Evolutionary conservation across 2,888 invertebrate species (phyloP), one percentile per base, ranked within the genome.

Genomic region (Resseliella maxima): DNA sequence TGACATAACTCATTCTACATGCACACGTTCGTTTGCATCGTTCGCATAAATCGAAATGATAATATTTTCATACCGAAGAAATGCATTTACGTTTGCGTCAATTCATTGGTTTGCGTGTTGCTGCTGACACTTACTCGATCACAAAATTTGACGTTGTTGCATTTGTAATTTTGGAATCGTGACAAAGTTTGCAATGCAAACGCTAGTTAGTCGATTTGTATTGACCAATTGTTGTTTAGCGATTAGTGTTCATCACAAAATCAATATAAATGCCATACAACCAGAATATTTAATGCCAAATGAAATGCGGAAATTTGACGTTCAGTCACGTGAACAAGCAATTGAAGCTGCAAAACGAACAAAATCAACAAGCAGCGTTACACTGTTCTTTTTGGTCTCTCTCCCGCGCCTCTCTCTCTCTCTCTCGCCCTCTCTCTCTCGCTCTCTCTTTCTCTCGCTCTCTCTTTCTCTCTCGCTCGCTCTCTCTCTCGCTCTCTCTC

Each of bases 101-200:
- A n/a, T n/a, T n/a, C n/a, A n/a, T n/a, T 8, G 5, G 64, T 72
- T 31, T 15, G 59, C 59, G 59, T 24, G 59, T 59, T 59, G n/a
- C 12, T 35, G 35, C 36, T 59, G 59, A 72, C 72, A 72, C 31
- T 72, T 35, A 35, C 35, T 72, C 35, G 36, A 72, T 72, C 72
- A n/a, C n/a, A n/a, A 72, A 36, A 35, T 72, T 72, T 72, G 72
- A 72, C 35, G 36, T 72, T n/a, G 72, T 35, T 35, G 36, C 35
- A 21, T 35, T 6, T 64, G 72, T 72, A 36, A 72, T 72, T 72
- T 72, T 35, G 31, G 35, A 50, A 59, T 59, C 59, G 24, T 59
- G 59, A 1, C 12, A 50, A 50, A 15, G n/a, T n/a, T n/a, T n/a
- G n/a, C n/a, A n/a, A 50, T 50, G 46, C 46, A 50, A 59, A 59